These are phyloP conservation scores for Drepana falcataria DNA, from an alignment of 2,888 invertebrate genomes.

Conservation along the genomic window DNA sequence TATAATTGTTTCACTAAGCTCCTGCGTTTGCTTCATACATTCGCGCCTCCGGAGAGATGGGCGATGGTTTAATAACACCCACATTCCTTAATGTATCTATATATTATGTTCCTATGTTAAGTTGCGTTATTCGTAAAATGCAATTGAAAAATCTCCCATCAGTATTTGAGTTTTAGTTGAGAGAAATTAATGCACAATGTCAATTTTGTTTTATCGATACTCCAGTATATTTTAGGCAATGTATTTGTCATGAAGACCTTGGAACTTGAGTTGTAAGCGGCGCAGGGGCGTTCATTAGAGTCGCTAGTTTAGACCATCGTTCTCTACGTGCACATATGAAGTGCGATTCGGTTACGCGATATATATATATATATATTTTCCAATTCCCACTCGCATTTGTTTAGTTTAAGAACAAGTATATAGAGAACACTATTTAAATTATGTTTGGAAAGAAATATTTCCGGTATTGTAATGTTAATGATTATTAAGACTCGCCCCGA, in stretches of 20 bases:
- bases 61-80: too few relatives aligned
- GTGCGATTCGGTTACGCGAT: slow-evolving; percentile 40
- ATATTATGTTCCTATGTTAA: too few relatives aligned
- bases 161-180: neutral
- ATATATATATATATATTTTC: slow-evolving; percentile 22
- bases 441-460: slow-evolving; percentile 14
- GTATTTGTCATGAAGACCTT: slow-evolving; percentile 64
- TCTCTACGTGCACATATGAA: slow-evolving; percentile 27
- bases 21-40: slow-evolving; percentile 35
- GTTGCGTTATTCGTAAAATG: too few relatives aligned
- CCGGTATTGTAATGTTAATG: slow-evolving; percentile 12
- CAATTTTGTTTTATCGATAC: slow-evolving; percentile 50
- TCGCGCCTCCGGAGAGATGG: too few relatives aligned
- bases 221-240: slow-evolving; percentile 63
- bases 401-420: slow-evolving; percentile 31
- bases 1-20: slow-evolving; percentile 40
- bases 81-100: too few relatives aligned
- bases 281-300: slow-evolving; percentile 36
- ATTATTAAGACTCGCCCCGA: slow-evolving; percentile 26
- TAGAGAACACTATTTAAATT: slow-evolving; percentile 15
- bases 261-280: slow-evolving; percentile 27
- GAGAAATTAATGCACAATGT: slow-evolving; percentile 48
- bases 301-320: slow-evolving; percentile 59
- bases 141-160: neutral
- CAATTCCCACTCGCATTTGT: slow-evolving; percentile 32